These are phyloP conservation scores for Synergus laeviventris DNA, from an alignment of 2,888 invertebrate species.

Conservation along the genomic window DNA sequence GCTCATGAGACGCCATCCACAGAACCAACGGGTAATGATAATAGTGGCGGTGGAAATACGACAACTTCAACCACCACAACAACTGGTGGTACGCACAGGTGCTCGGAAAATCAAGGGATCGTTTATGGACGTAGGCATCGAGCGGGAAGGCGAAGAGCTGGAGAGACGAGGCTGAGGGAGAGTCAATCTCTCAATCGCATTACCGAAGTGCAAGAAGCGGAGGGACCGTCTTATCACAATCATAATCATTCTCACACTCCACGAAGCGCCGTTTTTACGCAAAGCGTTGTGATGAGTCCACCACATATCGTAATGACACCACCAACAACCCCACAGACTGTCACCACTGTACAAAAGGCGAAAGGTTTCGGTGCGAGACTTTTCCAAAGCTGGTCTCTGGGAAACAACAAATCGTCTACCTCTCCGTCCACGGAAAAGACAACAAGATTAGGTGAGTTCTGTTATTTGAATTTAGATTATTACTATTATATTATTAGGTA, in stretches of 20 bases:
- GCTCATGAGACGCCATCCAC: conserved; percentile 55
- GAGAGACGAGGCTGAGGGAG: conserved; percentile 84
- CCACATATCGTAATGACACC: conserved; percentile 37
- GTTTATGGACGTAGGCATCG: conserved; percentile 78
- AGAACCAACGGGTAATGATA: conserved; percentile 54
- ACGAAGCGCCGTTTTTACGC: conserved; percentile 44
- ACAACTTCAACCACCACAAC: conserved; percentile 65
- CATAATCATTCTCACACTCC: conserved; percentile 59
- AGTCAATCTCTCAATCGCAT: conserved; percentile 91
- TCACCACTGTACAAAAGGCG: conserved; percentile 72
- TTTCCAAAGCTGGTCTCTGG: conserved; percentile 75
- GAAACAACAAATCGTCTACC: conserved; percentile 24
- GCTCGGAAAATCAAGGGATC: conserved; percentile 69
- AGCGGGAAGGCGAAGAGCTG: conserved; percentile 79
- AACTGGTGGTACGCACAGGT: conserved; percentile 64
- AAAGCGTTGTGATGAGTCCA: conserved; percentile 57
- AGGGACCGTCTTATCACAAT: conserved; percentile 62
- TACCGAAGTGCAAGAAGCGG: conserved; percentile 89
- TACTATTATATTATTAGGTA: neutral
- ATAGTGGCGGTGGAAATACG: conserved; percentile 59
- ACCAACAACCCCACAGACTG: conserved; percentile 58
- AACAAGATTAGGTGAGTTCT: conserved; percentile 8
- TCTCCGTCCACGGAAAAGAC: conserved; percentile 15
- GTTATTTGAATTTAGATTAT: neutral
- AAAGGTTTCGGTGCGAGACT: conserved; percentile 78